phyloP scores from a whole-genome alignment of 2,888 invertebrate species.

The Eurytoma californica region DNA sequence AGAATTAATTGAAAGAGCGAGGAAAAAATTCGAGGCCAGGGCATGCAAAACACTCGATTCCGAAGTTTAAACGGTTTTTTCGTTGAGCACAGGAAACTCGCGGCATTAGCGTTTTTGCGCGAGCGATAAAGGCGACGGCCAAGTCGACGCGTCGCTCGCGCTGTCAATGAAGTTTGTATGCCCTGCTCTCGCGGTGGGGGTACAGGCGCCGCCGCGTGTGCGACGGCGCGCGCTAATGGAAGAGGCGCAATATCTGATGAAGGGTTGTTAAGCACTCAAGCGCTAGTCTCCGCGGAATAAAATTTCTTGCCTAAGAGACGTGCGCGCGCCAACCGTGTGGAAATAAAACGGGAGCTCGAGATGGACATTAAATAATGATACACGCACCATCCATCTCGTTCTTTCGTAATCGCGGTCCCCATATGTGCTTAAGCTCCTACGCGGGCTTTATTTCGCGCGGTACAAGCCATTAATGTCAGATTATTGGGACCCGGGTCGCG shows the following conservation, averaged over 20 bases:
- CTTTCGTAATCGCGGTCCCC: too few species aligned
- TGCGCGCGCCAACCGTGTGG: background rate
- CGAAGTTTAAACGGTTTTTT: too few species aligned
- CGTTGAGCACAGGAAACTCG: background rate
- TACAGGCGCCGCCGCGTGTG: background rate
- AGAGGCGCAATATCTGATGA: constrained; percentile 61
- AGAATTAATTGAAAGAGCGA: too few species aligned
- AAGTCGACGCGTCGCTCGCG: background rate
- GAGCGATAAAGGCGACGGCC: background rate
- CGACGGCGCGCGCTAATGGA: constrained; percentile 58
- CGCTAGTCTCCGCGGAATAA: constrained; percentile 28
- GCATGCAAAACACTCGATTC: too few species aligned
- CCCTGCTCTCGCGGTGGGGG: background rate
- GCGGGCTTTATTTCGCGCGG: too few species aligned
- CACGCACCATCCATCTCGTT: background rate
- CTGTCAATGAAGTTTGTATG: constrained; percentile 32
- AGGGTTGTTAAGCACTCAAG: constrained; percentile 58
- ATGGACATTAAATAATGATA: constrained; percentile 15
- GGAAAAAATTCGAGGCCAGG: too few species aligned
- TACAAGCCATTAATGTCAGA: too few species aligned
- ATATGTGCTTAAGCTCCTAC: too few species aligned
- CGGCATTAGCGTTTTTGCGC: constrained; percentile 11
- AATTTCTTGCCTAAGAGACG: background rate
- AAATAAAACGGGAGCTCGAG: background rate
- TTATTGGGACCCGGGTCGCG: too few species aligned